Evolutionary conservation across 1,140 invertebrate genomes (phyloP).

Genomic region (Drosophila arawakana): DNA sequence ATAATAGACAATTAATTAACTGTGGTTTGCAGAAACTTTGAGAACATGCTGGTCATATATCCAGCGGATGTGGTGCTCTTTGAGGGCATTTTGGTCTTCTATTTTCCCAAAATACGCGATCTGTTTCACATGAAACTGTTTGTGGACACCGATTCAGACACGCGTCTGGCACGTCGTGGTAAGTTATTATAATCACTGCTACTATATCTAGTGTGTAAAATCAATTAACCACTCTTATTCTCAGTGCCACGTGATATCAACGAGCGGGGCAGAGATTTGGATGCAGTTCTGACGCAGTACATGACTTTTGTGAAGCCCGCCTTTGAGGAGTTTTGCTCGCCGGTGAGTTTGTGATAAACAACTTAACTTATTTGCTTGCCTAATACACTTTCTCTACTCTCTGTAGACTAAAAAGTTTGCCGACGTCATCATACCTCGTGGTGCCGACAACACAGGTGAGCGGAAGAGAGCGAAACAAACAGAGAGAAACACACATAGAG

Average conservation of each 20-base stretch:
- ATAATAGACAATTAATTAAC: too few relatives aligned
- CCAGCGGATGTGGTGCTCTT: conserved; percentile 99
- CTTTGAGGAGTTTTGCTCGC: conserved; percentile 99
- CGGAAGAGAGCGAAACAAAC: neutral
- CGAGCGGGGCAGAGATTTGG: conserved; percentile 96
- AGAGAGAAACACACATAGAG: conserved; percentile 12
- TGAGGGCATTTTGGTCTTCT: conserved; percentile 99
- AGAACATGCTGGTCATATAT: conserved; percentile 93
- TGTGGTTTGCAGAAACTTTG: conserved; percentile 86
- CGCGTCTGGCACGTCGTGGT: conserved; percentile 97
- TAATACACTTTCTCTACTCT: neutral
- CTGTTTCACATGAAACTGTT: conserved; percentile 99
- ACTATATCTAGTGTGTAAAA: too few relatives aligned
- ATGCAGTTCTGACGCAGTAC: conserved; percentile 98
- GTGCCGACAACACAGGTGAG: conserved; percentile 97
- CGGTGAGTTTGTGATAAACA: conserved; percentile 86
- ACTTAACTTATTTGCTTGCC: neutral
- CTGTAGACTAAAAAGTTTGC: conserved; percentile 99
- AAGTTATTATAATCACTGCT: conserved; percentile 16
- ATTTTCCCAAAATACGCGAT: conserved; percentile 96
- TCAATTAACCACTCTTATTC: conserved; percentile 11
- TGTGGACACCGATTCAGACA: conserved; percentile 99
- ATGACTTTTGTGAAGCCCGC: conserved; percentile 99
- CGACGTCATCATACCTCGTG: conserved; percentile 99
- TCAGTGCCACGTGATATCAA: conserved; percentile 96